Conservation (phyloP, 2,797 vertebrate genomes). For the Chaunax sp. region DNA sequence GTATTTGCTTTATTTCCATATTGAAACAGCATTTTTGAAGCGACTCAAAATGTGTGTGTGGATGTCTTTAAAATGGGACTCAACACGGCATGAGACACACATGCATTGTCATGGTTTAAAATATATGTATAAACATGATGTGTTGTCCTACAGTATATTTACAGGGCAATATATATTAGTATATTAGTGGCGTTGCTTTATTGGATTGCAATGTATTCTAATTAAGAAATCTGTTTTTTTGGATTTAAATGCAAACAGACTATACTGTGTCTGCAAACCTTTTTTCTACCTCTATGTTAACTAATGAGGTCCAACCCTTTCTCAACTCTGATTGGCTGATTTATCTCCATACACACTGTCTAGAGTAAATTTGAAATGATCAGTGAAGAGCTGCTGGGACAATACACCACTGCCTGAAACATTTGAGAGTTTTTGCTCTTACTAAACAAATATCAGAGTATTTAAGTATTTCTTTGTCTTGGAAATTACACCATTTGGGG, state of each 20-base stretch:
- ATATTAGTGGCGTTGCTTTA: background rate
- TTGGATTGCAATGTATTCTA: background rate
- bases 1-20: slow-evolving; percentile 25
- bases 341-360: background rate
- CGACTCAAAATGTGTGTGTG: background rate
- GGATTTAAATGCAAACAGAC: background rate
- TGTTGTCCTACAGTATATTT: too few relatives aligned
- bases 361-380: too few relatives aligned
- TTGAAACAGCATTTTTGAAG: slow-evolving; percentile 27
- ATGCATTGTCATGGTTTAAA: too few relatives aligned
- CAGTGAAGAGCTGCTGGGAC: too few relatives aligned
- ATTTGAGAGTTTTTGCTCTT: too few relatives aligned
- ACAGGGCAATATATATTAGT: too few relatives aligned
- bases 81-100: too few relatives aligned
- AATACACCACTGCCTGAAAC: too few relatives aligned
- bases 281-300: background rate
- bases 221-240: background rate
- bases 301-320: background rate
- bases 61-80: too few relatives aligned
- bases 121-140: too few relatives aligned
- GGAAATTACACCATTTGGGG: slow-evolving; percentile 9
- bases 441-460: background rate
- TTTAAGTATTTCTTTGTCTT: background rate
- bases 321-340: slow-evolving; percentile 1
- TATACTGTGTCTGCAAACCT: accelerated